These are phyloP conservation scores for Agapornis roseicollis DNA, from an alignment of 2,113 vertebrate genomes.

Conservation along the genomic window DNA sequence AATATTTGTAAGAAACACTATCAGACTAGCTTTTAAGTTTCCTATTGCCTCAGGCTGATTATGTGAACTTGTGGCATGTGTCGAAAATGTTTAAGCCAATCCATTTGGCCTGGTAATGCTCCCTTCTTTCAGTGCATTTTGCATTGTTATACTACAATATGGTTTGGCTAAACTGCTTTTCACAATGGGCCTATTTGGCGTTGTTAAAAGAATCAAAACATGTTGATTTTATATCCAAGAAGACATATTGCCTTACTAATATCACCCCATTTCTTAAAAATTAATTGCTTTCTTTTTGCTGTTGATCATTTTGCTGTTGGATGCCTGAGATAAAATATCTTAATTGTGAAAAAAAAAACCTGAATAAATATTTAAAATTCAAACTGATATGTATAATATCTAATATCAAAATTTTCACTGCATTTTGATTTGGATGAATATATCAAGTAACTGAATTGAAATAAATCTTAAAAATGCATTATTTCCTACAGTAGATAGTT, in stretches of 20 bases:
- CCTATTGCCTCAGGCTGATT: conserved; percentile 72
- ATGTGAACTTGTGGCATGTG: conserved; percentile 75
- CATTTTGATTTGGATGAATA: neutral
- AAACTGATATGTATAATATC: neutral
- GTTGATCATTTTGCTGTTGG: neutral
- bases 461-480: neutral
- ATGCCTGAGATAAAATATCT: neutral
- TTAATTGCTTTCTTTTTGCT: neutral
- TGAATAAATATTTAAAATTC: neutral
- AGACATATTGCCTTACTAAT: neutral
- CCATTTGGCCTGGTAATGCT: conserved; percentile 51
- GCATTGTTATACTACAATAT: neutral
- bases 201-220: neutral
- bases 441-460: neutral
- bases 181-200: neutral
- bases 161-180: conserved; percentile 20
- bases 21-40: conserved; percentile 78
- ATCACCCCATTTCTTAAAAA: neutral
- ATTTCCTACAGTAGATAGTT: neutral
- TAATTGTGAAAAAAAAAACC: neutral
- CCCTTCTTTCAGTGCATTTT: conserved; percentile 6
- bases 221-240: neutral
- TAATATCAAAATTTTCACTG: neutral
- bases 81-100: conserved; percentile 72
- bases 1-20: conserved; percentile 78